Evolutionary conservation across 2,797 vertebrate species (phyloP), one percentile per base, ranked within the genome.

Genomic region (Halcyon smyrnensis): DNA sequence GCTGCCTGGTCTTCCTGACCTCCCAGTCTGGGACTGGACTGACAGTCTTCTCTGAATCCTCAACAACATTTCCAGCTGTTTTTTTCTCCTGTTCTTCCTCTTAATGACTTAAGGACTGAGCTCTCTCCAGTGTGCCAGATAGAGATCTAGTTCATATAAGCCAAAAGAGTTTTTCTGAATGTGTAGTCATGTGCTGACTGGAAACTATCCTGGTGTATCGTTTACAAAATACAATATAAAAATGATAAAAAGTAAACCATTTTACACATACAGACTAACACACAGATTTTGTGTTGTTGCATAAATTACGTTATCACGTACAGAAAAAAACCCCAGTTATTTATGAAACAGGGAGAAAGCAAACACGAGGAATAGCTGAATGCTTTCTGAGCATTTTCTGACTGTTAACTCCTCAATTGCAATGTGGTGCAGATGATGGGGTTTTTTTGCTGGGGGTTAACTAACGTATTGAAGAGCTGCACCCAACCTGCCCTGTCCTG

Each of bases 381-480:
- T 23, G 0, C 87, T 95, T 81, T 82, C 67, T 56, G 51, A 54
- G 28, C 50, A 51, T 51, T 51, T 51, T 51, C 50, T 76, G 48
- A 83, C n/a, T 63, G 59, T 94, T 93, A 86, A 95, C 84, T 93
- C 85, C 70, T 91, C 83, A 36, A 9, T 37, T 79, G 60, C 77
- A 86, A 54, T 4, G 27, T 85, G 50, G 73, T 81, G 56, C 83
- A 57, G 90, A 78, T 74, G 45, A 87, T 6, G 0, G 30, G 18
- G 41, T 45, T 64, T 63, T 63, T 80, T 77, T 50, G 11, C 85
- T 70, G 83, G 73, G 81, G 68, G 69, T 93, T 93, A 77, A 77
- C 62, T 79, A 90, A 90, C 0, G 80, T 63, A 83, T 74, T 63
- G 36, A 89, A 77, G 74, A 84, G 87, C 74, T 84, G 83, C 51